phyloP scores from a whole-genome alignment of 1,140 invertebrate species.

The Eupeodes corollae region DNA sequence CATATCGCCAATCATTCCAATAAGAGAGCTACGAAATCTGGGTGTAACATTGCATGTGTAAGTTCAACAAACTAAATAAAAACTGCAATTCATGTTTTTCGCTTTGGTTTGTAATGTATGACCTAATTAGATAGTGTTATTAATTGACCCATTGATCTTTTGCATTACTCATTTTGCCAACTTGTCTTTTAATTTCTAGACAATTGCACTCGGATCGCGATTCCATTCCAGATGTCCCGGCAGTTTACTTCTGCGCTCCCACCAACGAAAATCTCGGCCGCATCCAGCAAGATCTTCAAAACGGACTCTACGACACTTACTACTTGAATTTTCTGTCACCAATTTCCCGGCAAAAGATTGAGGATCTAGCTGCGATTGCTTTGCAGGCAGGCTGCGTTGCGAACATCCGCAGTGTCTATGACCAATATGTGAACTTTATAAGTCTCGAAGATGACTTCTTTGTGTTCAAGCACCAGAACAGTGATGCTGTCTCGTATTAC shows the following conservation, averaged over 20 bases:
- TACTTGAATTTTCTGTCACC: conserved; percentile 97
- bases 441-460: conserved; percentile 97
- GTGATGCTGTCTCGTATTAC: conserved; percentile 86
- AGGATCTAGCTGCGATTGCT: conserved; percentile 88
- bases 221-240: conserved; percentile 94
- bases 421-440: conserved; percentile 98
- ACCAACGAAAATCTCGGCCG: conserved; percentile 91
- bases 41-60: conserved; percentile 96
- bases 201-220: conserved; percentile 89
- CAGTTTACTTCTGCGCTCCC: conserved; percentile 97
- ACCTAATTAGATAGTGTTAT: background rate
- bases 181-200: conserved; percentile 41
- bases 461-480: conserved; percentile 82
- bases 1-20: conserved; percentile 89
- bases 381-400: conserved; percentile 77
- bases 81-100: too few relatives aligned
- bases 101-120: background rate
- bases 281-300: conserved; percentile 86
- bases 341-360: conserved; percentile 85
- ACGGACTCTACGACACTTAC: conserved; percentile 88
- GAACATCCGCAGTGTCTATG: conserved; percentile 89
- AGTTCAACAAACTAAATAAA: conserved; percentile 36
- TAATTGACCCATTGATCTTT: too few relatives aligned
- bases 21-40: conserved; percentile 90
- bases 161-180: too few relatives aligned